These are phyloP conservation scores for Sinotaia quadrata DNA, from an alignment of 2,888 invertebrate species.

Conservation along the genomic window DNA sequence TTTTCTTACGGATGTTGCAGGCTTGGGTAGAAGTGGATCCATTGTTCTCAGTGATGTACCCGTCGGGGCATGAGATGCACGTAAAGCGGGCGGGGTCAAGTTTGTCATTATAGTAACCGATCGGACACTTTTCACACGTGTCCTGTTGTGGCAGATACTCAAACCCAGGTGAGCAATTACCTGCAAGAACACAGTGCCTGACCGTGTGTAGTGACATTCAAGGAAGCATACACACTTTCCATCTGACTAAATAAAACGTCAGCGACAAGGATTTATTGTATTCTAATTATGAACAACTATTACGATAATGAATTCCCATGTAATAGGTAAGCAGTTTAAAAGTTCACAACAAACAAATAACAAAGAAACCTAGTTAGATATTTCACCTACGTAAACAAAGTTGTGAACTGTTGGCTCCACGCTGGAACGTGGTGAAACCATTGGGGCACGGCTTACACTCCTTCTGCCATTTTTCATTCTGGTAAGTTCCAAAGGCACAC, in stretches of 20 bases:
- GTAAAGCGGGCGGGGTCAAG: constrained; percentile 26
- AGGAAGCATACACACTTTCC: no score
- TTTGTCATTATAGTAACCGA: constrained; percentile 37
- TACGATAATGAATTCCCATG: no score
- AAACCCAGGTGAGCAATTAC: constrained; percentile 16
- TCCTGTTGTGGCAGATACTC: constrained; percentile 15
- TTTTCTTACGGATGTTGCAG: constrained; percentile 45
- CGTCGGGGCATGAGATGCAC: constrained; percentile 90
- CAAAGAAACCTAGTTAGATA: no score
- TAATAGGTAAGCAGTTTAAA: no score
- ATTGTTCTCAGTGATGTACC: constrained; percentile 88
- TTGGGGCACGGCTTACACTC: constrained; percentile 35
- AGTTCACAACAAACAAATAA: no score
- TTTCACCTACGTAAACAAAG: constrained; percentile 37
- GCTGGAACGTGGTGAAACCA: constrained; percentile 32
- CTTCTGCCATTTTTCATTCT: constrained; percentile 26
- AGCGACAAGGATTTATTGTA: no score
- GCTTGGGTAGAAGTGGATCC: constrained; percentile 80
- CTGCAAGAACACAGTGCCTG: no score
- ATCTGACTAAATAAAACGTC: no score
- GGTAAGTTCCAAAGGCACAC: constrained; percentile 33
- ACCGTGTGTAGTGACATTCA: no score
- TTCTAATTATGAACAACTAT: no score
- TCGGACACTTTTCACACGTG: constrained; percentile 30
- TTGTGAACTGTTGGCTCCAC: constrained; percentile 19